phyloP scores from a whole-genome alignment of 2,113 vertebrate species.

The Papio anubis region DNA sequence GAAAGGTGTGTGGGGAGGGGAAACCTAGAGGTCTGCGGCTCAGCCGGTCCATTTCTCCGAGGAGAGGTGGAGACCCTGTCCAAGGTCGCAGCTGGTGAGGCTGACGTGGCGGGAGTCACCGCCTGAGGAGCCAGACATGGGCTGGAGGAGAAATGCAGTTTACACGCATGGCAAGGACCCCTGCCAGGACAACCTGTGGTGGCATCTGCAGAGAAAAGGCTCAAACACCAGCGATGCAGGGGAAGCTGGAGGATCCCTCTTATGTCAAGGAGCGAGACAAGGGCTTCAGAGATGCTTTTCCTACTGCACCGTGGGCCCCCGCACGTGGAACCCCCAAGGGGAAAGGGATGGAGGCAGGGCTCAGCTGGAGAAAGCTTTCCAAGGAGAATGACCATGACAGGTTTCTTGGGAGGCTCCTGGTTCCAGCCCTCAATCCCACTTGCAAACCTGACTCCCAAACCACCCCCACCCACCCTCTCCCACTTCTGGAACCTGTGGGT shows the following conservation, averaged over 20 bases:
- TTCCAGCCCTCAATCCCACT: neutral
- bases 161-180: neutral
- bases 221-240: neutral
- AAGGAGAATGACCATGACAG: too few species aligned
- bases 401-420: too few species aligned
- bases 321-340: neutral
- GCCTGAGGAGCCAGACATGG: accelerated
- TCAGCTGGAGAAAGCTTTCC: neutral
- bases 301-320: too few species aligned
- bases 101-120: accelerated
- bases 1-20: accelerated
- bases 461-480: neutral
- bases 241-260: accelerated
- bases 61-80: neutral
- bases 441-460: neutral
- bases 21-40: neutral
- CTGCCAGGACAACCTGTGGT: neutral
- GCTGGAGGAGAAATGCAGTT: neutral
- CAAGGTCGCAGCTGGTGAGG: neutral
- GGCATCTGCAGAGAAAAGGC: too few species aligned
- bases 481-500: neutral
- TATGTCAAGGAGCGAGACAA: neutral
- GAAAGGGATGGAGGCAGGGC: neutral
- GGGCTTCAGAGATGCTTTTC: neutral
- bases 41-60: accelerated